These are phyloP conservation scores for Aptenodytes forsteri DNA, from an alignment of 2,113 vertebrate species.

Conservation along the genomic window DNA sequence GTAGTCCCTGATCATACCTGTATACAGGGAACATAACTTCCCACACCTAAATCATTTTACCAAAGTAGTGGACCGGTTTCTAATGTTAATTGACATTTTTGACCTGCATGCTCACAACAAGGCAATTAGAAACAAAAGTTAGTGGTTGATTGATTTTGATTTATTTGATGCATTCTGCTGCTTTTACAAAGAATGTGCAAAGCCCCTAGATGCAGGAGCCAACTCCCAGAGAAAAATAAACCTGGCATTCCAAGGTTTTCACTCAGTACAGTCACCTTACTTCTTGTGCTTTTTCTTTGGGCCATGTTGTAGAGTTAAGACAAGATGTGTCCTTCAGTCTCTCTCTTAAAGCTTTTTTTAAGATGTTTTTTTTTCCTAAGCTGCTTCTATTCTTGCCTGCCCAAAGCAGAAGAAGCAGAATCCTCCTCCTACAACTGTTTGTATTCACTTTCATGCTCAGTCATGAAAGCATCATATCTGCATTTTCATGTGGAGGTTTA, in stretches of 20 bases:
- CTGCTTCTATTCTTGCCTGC: not conserved
- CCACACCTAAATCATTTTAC: not conserved
- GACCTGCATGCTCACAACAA: not conserved
- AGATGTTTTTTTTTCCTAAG: not conserved
- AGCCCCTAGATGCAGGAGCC: not conserved
- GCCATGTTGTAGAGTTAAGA: not conserved
- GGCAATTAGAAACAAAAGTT: not conserved
- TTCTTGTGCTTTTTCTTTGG: not conserved
- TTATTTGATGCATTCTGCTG: not conserved
- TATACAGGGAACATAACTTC: not conserved
- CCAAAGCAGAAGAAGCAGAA: not conserved
- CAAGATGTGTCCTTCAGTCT: not conserved
- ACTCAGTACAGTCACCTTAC: not conserved
- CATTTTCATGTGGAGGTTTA: not conserved
- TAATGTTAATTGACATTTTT: not conserved
- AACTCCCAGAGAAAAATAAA: not conserved
- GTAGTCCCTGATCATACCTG: not conserved
- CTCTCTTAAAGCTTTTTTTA: not conserved
- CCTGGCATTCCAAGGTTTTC: not conserved
- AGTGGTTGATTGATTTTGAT: not conserved
- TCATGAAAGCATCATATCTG: not conserved
- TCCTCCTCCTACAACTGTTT: not conserved
- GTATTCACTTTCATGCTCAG: not conserved
- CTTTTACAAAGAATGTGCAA: not conserved
- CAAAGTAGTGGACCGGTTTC: not conserved